Base-by-base conservation (phyloP, 1,140 invertebrate genomes). In the Drosophila jambulina region DNA sequence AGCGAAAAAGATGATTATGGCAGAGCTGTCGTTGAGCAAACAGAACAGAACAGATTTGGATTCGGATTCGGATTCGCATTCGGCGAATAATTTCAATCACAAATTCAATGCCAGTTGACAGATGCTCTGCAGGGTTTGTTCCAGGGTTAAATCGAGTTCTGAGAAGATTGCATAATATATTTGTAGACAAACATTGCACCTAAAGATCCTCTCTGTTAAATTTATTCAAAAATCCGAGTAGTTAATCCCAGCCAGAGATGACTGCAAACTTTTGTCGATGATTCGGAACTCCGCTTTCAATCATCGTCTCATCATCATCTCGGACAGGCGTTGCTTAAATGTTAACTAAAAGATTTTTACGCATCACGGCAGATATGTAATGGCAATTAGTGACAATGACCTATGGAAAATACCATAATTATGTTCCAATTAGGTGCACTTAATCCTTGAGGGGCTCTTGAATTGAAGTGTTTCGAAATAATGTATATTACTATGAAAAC, bases 351-450 rank as follows among this genome's bases (percentile, higher is more conserved):
- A 25, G 15, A 40, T 72, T 60, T 72, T 17, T 60, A 60, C 67
- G 12, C 8, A 72, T 60, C 69, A 72, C 42, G 67, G 36, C 45
- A 32, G 10, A 36, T 42, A 60, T 72, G 67, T 72, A 72, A 72
- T 71, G 32, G 48, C 67, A 71, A 72, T 72, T 72, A 72, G 45
- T 59, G 69, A 72, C 69, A 72, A 72, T 72, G 69, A 72, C 67
- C 29, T 42, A 71, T 12, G 43, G n/a, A 34, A 71, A 72, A 72
- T 42, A 36, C 15, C 36, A 27, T 60, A 40, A 60, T 72, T 72
- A 72, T 72, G 69, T 46, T 49, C 29, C 69, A 72, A 71, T 72
- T 72, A 60, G 51, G 17, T 71, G n/a, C 53, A 71, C 67, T 59
- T 40, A 71, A 72, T 72, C 34, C 48, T 70, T 15, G 34, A 57